phyloP scores from a whole-genome alignment of 2,113 vertebrate species.

The Cardinalis cardinalis region DNA sequence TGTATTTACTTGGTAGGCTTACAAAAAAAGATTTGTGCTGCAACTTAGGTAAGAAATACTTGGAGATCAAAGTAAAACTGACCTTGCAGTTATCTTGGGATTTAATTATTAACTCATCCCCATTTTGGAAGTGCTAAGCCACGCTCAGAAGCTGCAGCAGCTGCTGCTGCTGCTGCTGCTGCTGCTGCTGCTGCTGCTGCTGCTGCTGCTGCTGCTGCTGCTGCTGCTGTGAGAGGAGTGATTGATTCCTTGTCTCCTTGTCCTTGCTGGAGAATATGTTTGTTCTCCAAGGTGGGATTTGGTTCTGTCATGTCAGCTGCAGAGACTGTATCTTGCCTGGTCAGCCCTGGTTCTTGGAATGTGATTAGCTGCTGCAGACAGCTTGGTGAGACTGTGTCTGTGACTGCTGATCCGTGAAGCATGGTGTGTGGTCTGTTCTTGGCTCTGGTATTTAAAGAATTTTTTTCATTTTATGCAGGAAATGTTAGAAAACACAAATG shows the following conservation, averaged over 20 bases:
- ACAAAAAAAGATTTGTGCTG: neutral
- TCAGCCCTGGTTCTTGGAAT: neutral
- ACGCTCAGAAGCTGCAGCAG: fast-evolving
- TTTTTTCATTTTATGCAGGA: neutral
- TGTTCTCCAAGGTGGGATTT: neutral
- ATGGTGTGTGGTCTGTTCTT: neutral
- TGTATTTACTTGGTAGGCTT: neutral
- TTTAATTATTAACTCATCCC: neutral
- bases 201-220: neutral
- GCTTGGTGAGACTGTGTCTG: fast-evolving
- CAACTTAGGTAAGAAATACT: neutral
- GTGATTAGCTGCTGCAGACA: neutral
- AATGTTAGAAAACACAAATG: neutral
- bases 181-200: neutral
- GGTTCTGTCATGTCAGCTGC: fast-evolving
- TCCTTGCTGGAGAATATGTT: neutral
- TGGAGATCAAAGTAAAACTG: neutral
- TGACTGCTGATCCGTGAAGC: fast-evolving
- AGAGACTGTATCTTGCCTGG: neutral
- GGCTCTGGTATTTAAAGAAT: neutral
- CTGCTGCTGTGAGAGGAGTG: fast-evolving
- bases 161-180: neutral
- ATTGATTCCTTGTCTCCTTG: neutral
- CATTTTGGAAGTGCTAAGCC: neutral
- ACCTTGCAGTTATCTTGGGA: neutral